phyloP scores from a whole-genome alignment of 2,797 vertebrate genomes.

The Aplochiton taeniatus region DNA sequence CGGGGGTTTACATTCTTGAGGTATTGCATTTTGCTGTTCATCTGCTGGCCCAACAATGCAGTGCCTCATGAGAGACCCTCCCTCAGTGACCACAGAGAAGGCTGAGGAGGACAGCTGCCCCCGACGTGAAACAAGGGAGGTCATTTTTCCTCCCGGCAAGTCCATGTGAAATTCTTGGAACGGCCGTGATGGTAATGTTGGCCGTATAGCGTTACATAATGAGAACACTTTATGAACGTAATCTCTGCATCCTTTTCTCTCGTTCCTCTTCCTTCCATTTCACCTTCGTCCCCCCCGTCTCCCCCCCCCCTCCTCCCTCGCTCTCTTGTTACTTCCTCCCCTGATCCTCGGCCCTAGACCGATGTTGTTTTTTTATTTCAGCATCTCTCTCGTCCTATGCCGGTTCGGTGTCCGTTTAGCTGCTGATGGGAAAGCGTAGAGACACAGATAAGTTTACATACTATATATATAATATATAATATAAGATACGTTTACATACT shows the following conservation, averaged over 20 bases:
- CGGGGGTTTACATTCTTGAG: constrained; percentile 52
- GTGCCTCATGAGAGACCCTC: constrained; percentile 57
- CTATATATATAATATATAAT: no score
- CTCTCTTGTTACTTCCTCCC: no score
- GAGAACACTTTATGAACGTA: constrained; percentile 55
- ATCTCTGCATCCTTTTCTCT: constrained; percentile 55
- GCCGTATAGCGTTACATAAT: constrained; percentile 72
- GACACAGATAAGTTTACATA: no score
- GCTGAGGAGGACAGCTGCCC: constrained; percentile 70
- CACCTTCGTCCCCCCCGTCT: constrained; percentile 42
- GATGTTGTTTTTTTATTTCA: no score
- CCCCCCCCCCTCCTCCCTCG: not conserved
- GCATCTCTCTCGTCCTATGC: no score
- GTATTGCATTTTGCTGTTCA: constrained; percentile 63
- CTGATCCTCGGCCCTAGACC: no score
- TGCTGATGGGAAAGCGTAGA: no score
- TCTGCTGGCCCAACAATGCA: constrained; percentile 61
- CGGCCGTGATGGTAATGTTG: constrained; percentile 57
- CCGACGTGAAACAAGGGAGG: constrained; percentile 51
- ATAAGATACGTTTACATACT: no score
- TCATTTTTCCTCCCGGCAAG: constrained; percentile 45
- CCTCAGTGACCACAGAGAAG: constrained; percentile 30
- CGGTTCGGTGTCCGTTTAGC: no score
- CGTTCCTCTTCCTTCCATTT: no score
- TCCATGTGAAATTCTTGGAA: constrained; percentile 60